phyloP scores from a whole-genome alignment of 2,113 vertebrate species.

The Pagrus major region DNA sequence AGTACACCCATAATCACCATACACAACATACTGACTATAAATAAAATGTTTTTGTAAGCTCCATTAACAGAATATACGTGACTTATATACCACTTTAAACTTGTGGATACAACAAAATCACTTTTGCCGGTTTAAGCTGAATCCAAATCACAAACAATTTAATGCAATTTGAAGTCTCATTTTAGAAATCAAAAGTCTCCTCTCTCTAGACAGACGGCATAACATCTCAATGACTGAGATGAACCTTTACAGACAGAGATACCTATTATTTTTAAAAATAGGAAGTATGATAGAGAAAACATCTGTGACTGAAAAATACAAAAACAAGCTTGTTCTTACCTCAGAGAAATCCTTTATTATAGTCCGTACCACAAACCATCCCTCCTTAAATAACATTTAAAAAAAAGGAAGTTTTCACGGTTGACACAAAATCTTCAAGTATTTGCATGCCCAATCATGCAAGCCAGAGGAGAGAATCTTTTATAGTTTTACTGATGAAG shows the following conservation, averaged over 20 bases:
- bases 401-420: constrained; percentile 42
- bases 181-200: neutral
- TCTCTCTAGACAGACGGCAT: neutral
- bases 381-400: neutral
- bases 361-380: neutral
- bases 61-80: neutral
- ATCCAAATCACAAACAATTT: neutral
- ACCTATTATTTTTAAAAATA: neutral
- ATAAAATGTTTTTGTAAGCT: neutral
- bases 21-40: neutral
- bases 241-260: neutral
- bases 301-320: neutral
- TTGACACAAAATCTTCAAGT: constrained; percentile 1
- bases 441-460: constrained; percentile 59
- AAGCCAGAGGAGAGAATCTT: neutral
- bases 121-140: neutral
- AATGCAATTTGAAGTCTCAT: neutral
- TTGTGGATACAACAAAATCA: neutral
- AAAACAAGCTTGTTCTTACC: constrained; percentile 49
- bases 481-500: neutral
- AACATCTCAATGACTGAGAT: neutral
- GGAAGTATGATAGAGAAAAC: neutral
- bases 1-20: neutral
- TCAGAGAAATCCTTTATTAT: neutral
- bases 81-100: neutral